Percentiles rank a stretch among this genome's conserved stretches.
These are phyloP conservation scores for Parasteatoda tepidariorum DNA, from an alignment of 1,140 invertebrate species.

Conservation along the genomic window DNA sequence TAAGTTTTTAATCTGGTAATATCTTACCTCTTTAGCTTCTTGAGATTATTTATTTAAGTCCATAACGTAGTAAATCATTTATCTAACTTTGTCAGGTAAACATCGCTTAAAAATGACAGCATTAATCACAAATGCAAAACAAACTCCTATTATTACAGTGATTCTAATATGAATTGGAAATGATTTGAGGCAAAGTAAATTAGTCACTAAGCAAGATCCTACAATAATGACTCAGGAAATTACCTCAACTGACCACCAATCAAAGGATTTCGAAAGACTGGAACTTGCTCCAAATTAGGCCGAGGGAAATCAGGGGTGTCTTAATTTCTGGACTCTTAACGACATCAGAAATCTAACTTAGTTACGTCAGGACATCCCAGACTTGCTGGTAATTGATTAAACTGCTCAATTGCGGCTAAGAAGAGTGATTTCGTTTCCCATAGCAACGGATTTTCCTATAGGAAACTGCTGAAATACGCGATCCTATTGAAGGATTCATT, in stretches of 20 bases:
- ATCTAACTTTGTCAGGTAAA: no score
- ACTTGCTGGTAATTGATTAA: constrained; percentile 40
- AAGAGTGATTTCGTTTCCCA: constrained; percentile 21
- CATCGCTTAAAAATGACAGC: no score
- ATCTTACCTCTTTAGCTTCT: no score
- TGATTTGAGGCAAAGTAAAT: neutral
- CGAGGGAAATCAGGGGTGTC: constrained; percentile 13
- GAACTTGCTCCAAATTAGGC: neutral
- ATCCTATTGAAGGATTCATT: no score
- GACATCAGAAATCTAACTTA: constrained; percentile 36
- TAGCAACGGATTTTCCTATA: neutral
- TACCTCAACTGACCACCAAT: neutral
- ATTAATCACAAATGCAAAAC: no score
- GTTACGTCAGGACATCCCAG: constrained; percentile 32
- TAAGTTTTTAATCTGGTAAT: no score
- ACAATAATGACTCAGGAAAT: neutral
- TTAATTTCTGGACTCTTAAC: constrained; percentile 41
- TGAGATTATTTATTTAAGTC: no score
- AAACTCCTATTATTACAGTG: no score
- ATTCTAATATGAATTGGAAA: no score
- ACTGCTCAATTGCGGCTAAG: constrained; percentile 39
- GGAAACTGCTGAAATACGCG: neutral
- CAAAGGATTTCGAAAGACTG: neutral
- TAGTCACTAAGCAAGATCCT: neutral
- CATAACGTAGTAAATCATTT: no score